Evolutionary conservation across 2,888 invertebrate genomes (phyloP), one percentile per base, ranked within the genome.

Genomic region (Agrilus biguttatus): DNA sequence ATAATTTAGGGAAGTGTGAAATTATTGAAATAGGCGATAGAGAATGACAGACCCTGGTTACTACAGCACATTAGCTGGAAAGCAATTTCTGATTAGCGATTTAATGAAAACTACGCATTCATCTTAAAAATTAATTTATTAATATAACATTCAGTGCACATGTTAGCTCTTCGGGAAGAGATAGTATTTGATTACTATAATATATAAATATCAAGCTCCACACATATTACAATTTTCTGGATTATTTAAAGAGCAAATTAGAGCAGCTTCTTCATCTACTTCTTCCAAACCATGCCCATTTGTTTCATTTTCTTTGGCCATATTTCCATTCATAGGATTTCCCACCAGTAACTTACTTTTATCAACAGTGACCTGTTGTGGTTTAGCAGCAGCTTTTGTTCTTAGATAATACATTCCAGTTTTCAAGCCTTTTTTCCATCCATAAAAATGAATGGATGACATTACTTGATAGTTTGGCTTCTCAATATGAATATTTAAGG

Each of bases 361-460:
- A 65, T 97, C 93, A 0, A 97, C 93, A 0, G 97, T 97, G 65
- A 98, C 97, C 62, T 98, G 93, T 53, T 97, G 91, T 5, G 97
- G 92, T 63, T 89, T 84, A 2, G 87, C 92, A 1, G 97, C 97
- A 6, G 97, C 91, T 62, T 93, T 95, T 0, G 95, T 96, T 40
- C 96, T 77, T 50, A 98, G 70, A 63, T 98, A 97, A 66, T 98
- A 99, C 96, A 98, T 96, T 40, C 98, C 98, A 2, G 97, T 98
- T 70, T 98, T 98, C 45, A 98, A 70, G 3, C 97, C 97, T 67
- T 83, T 75, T 68, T 88, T 84, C 98, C 98, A 98, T 0, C 89
- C 90, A 63, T 90, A 89, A 66, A 98, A 98, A 68, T 99, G 98
- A 78, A 99, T 97, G 2, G 96, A 96, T 2, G 93, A 89, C 42